Evolutionary conservation across 2,113 vertebrate genomes (phyloP).

Genomic region (Mus pahari): DNA sequence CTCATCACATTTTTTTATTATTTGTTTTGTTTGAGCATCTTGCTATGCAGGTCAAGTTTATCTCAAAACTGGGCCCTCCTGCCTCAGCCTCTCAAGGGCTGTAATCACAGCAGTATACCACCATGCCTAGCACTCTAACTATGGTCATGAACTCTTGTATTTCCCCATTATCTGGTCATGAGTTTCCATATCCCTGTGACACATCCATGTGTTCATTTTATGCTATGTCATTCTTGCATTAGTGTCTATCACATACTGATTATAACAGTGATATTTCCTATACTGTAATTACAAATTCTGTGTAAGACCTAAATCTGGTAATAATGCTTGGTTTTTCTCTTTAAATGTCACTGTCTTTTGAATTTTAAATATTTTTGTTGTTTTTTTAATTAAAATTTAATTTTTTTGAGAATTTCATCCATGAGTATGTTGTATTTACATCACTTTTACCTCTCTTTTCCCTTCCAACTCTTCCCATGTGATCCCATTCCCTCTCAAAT

Average conservation of each 20-base stretch:
- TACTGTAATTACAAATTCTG: background rate
- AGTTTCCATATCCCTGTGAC: background rate
- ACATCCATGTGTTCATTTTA: background rate
- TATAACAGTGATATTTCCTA: background rate
- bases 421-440: background rate
- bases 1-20: background rate
- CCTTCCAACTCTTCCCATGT: background rate
- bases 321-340: background rate
- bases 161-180: background rate
- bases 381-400: background rate
- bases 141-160: background rate
- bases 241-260: background rate
- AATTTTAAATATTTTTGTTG: background rate
- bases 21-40: background rate
- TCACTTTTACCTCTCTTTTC: background rate
- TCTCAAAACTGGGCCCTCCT: background rate
- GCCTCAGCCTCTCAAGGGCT: background rate
- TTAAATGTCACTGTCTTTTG: background rate
- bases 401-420: background rate
- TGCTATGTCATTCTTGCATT: background rate
- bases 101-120: background rate
- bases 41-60: background rate
- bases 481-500: background rate
- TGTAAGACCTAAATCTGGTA: background rate
- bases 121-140: background rate